These are phyloP conservation scores for Doryteuthis pealeii DNA, from an alignment of 1,140 invertebrate species.

Conservation along the genomic window DNA sequence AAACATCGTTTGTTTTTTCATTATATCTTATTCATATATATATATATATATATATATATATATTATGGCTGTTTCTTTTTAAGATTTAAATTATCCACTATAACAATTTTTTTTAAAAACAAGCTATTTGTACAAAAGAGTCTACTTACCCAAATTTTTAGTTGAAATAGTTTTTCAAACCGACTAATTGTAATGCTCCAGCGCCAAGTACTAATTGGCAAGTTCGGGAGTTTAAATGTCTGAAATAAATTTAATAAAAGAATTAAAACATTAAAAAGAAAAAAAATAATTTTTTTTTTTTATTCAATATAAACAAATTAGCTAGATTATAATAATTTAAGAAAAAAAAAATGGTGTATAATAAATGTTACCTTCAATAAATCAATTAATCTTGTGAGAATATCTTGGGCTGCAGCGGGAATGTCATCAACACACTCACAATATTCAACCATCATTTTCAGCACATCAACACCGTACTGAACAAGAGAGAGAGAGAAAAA, in stretches of 20 bases:
- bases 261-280: background rate
- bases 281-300: too few relatives aligned
- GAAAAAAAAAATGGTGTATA: too few relatives aligned
- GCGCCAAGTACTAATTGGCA: constrained; percentile 94
- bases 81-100: too few relatives aligned
- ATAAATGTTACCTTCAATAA: constrained; percentile 73
- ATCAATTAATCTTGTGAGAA: constrained; percentile 83
- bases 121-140: too few relatives aligned
- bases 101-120: too few relatives aligned
- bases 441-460: constrained; percentile 88
- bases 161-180: constrained; percentile 95
- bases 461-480: constrained; percentile 71
- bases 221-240: constrained; percentile 90
- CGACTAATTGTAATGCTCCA: constrained; percentile 89
- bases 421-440: constrained; percentile 75
- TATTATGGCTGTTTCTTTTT: too few relatives aligned
- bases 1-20: too few relatives aligned
- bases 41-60: too few relatives aligned
- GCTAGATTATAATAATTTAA: background rate
- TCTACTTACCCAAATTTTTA: constrained; percentile 72
- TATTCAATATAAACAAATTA: too few relatives aligned
- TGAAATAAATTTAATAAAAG: constrained; percentile 52
- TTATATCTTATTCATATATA: too few relatives aligned
- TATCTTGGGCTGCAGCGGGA: constrained; percentile 68
- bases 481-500: constrained; percentile 13